Percentiles rank a stretch among this genome's conserved stretches.
These are phyloP conservation scores for Acleris laterana DNA, from an alignment of 2,888 invertebrate species.

Conservation along the genomic window DNA sequence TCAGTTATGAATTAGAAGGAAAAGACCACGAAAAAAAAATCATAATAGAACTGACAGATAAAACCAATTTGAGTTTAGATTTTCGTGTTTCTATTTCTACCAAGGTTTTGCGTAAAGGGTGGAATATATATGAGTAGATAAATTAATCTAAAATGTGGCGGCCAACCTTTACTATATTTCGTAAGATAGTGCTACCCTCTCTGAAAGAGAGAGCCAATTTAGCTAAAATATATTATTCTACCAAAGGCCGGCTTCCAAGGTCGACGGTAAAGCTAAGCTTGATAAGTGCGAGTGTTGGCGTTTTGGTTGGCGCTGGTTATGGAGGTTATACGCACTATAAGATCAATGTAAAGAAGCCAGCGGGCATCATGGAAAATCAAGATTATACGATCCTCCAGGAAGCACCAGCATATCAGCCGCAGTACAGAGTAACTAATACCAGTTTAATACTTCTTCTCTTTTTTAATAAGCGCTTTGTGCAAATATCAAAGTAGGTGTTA, in stretches of 20 bases:
- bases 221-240: slow-evolving; percentile 63
- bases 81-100: too few relatives aligned
- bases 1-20: too few relatives aligned
- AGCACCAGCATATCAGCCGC: slow-evolving; percentile 79
- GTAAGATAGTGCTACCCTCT: slow-evolving; percentile 63
- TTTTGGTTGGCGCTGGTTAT: slow-evolving; percentile 82
- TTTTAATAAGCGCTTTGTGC: neutral
- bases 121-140: slow-evolving; percentile 9
- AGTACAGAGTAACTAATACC: slow-evolving; percentile 71
- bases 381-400: slow-evolving; percentile 73
- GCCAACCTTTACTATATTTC: slow-evolving; percentile 62
- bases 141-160: slow-evolving; percentile 68
- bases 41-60: slow-evolving; percentile 8
- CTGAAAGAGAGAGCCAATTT: slow-evolving; percentile 60
- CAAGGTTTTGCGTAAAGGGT: neutral
- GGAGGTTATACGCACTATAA: slow-evolving; percentile 80
- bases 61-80: neutral
- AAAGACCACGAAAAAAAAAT: neutral
- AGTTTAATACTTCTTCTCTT: neutral
- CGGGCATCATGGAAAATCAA: slow-evolving; percentile 60
- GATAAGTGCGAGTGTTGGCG: slow-evolving; percentile 85
- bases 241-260: slow-evolving; percentile 65
- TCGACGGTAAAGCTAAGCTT: slow-evolving; percentile 81
- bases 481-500: neutral
- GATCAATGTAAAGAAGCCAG: slow-evolving; percentile 66